A percentile compares a stretch with the other conserved stretches of the same genome.
Conservation (phyloP, 2,113 vertebrate species). For the Phainopepla nitens region DNA sequence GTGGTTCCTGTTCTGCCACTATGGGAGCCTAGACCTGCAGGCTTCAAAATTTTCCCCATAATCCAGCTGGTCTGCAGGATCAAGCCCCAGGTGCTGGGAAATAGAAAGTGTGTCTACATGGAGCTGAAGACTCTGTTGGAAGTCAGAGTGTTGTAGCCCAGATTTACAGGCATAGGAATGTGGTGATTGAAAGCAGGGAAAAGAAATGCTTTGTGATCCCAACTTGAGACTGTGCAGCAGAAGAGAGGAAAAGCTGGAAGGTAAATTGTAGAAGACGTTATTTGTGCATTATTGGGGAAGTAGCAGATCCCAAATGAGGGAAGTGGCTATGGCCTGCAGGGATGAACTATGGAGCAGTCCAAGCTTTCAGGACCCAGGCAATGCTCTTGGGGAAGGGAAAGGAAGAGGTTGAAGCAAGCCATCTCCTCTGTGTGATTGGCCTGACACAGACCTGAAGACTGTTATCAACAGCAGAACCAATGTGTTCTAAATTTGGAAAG, state of each 20-base stretch:
- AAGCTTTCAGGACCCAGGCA: background rate
- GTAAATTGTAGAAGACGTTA: background rate
- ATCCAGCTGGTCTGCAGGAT: background rate
- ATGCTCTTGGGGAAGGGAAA: background rate
- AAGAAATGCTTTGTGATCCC: background rate
- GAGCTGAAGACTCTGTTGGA: background rate
- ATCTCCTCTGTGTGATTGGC: background rate
- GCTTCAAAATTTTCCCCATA: background rate
- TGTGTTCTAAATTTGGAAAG: background rate
- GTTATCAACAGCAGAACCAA: background rate
- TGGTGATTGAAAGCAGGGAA: background rate
- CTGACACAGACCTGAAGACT: background rate
- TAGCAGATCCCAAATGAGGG: background rate
- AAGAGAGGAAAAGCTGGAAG: background rate
- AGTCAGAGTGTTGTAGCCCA: background rate
- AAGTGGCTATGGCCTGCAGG: background rate
- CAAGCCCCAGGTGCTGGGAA: background rate
- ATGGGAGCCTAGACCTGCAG: background rate
- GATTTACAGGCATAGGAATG: background rate
- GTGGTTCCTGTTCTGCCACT: background rate
- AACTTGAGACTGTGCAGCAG: background rate
- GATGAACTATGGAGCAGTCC: background rate
- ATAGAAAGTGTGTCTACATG: background rate
- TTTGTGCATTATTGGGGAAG: background rate
- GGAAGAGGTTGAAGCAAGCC: background rate